Conservation (phyloP, 2,113 vertebrate species). For the Nannobrachium achirus region DNA sequence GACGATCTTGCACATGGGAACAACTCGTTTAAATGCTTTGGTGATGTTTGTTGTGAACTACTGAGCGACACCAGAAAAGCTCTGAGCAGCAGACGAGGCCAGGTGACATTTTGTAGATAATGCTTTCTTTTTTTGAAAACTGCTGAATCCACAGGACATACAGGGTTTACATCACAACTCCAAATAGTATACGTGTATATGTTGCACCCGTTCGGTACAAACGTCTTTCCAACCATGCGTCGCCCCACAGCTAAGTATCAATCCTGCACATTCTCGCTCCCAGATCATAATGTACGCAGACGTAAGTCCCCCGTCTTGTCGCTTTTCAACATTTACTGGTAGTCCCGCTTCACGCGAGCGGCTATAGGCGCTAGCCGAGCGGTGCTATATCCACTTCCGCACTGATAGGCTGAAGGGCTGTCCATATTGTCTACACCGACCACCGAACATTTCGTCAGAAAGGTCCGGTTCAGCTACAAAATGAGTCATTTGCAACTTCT, state of each 20-base stretch:
- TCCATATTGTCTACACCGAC: too few species aligned
- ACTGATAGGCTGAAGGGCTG: too few species aligned
- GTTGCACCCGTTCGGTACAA: constrained; percentile 89
- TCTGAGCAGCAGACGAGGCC: constrained; percentile 69
- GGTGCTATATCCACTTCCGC: too few species aligned
- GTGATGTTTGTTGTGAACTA: constrained; percentile 90
- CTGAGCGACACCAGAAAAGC: constrained; percentile 79
- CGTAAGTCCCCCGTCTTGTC: not conserved
- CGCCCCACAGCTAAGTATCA: not conserved
- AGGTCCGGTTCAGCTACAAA: too few species aligned
- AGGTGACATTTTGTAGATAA: constrained; percentile 84
- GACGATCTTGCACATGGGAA: constrained; percentile 72
- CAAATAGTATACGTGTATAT: not conserved
- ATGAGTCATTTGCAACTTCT: too few species aligned
- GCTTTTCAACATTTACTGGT: not conserved
- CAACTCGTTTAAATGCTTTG: constrained; percentile 94
- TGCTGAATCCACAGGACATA: constrained; percentile 94
- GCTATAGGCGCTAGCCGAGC: too few species aligned
- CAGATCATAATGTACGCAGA: not conserved
- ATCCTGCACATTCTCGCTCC: not conserved
- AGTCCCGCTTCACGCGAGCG: not conserved
- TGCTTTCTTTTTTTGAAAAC: constrained; percentile 84
- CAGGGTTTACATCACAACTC: constrained; percentile 93
- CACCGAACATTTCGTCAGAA: too few species aligned
- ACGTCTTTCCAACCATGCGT: constrained; percentile 48